phyloP scores from a whole-genome alignment of 2,888 invertebrate species.

The Oscheius sp. region DNA sequence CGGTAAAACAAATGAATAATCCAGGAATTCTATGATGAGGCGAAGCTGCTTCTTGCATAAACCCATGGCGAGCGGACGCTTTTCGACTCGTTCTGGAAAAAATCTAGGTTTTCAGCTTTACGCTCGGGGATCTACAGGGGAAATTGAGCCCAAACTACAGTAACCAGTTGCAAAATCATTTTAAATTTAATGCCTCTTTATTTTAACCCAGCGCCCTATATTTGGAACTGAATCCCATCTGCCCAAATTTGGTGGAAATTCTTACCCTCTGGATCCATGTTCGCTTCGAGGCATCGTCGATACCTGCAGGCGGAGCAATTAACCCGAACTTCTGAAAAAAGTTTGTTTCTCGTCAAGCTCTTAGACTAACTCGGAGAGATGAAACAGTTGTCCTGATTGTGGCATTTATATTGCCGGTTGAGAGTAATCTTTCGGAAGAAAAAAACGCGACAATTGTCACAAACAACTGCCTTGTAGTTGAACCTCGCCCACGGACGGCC shows the following conservation, averaged over 20 bases:
- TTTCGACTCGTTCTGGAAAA: no score
- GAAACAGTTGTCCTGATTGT: background rate
- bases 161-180: background rate
- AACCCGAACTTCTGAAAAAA: background rate
- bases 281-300: background rate
- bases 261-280: background rate
- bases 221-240: no score
- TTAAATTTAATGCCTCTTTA: background rate
- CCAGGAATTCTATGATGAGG: no score
- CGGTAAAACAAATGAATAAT: no score
- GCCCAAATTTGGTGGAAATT: no score
- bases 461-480: slow-evolving; percentile 15
- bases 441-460: slow-evolving; percentile 14
- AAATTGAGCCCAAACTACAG: no score
- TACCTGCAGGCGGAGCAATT: background rate
- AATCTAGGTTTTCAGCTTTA: no score
- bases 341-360: background rate
- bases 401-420: background rate
- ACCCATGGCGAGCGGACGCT: no score
- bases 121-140: no score
- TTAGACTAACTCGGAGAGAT: background rate
- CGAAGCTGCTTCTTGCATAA: no score
- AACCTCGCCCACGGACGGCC: background rate
- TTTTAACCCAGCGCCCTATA: no score
- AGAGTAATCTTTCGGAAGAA: slow-evolving; percentile 15